Evolutionary conservation across 2,797 vertebrate species (phyloP).

Genomic region (Anas flavirostris): DNA sequence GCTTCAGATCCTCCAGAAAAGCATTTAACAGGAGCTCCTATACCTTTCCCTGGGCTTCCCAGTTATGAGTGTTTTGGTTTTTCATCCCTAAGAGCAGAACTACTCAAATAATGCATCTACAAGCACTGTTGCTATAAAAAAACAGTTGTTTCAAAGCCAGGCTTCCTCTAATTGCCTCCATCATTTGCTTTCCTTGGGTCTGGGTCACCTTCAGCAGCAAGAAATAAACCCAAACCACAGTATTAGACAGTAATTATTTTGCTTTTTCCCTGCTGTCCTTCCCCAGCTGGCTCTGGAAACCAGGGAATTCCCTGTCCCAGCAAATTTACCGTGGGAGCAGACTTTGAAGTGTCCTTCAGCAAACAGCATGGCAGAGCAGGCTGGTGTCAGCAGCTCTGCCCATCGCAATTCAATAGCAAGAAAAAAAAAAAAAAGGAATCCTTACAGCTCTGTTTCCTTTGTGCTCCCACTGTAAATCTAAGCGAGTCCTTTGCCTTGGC

Average conservation of each 20-base stretch:
- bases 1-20: conserved; percentile 14
- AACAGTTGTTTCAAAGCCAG: background rate
- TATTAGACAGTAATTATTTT: conserved; percentile 12
- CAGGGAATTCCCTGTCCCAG: background rate
- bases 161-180: background rate
- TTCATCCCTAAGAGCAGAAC: background rate
- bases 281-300: conserved; percentile 1
- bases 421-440: fast-evolving
- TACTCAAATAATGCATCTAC: background rate
- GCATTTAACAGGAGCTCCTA: background rate
- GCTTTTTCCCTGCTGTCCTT: background rate
- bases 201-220: conserved; percentile 19
- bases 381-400: background rate
- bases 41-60: background rate
- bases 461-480: background rate
- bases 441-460: background rate
- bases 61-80: background rate
- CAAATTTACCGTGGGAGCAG: background rate
- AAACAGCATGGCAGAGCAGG: background rate
- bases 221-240: background rate
- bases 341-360: conserved; percentile 8
- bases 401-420: background rate
- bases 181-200: background rate
- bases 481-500: background rate
- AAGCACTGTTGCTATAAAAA: background rate